Percentiles rank a stretch among this genome's conserved stretches.
Evolutionary conservation across 1,140 invertebrate species (phyloP).

Genomic region (Sinonovacula constricta): DNA sequence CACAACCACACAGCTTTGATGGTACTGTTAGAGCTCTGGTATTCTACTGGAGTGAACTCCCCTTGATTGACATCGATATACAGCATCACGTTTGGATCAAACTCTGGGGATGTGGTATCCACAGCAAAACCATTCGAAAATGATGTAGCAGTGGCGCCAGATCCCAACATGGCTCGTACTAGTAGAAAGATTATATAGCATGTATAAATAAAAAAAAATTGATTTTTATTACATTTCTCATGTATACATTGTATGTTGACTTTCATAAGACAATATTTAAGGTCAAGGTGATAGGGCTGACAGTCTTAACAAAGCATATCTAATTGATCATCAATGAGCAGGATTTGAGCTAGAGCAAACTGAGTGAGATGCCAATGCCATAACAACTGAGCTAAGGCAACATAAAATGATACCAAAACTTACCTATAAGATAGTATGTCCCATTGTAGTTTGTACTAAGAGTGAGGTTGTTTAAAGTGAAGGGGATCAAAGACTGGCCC

Average conservation of each 20-base stretch:
- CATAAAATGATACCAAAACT: too few relatives aligned
- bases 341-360: too few relatives aligned
- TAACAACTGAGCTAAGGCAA: too few relatives aligned
- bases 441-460: too few relatives aligned
- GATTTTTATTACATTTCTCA: neutral
- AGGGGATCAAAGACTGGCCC: too few relatives aligned
- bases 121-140: conserved; percentile 60
- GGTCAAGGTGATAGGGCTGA: neutral
- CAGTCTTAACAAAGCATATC: too few relatives aligned
- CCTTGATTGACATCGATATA: conserved; percentile 60
- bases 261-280: neutral
- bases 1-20: conserved; percentile 61
- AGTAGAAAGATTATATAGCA: neutral
- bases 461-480: too few relatives aligned
- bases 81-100: conserved; percentile 51
- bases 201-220: neutral
- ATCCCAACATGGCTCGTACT: conserved; percentile 59
- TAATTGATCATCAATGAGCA: too few relatives aligned
- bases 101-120: conserved; percentile 56
- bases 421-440: too few relatives aligned
- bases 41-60: conserved; percentile 52
- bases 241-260: neutral
- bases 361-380: too few relatives aligned
- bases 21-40: conserved; percentile 58
- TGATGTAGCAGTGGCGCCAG: conserved; percentile 37